phyloP scores from a whole-genome alignment of 2,797 vertebrate genomes.

The Typhlichthys eigenmanni region DNA sequence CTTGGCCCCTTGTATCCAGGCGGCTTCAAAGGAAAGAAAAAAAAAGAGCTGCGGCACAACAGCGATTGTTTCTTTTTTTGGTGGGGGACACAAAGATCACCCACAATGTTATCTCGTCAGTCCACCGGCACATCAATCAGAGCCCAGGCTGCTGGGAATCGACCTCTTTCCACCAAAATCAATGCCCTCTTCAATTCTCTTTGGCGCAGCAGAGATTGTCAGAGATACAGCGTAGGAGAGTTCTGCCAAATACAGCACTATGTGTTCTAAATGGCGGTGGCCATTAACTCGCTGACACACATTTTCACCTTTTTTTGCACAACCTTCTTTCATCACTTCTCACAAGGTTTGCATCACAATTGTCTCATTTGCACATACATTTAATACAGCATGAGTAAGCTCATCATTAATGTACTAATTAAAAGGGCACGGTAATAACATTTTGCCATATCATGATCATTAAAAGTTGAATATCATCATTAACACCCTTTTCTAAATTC shows the following conservation, averaged over 20 bases:
- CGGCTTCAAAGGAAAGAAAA: constrained; percentile 56
- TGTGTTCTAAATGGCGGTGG: constrained; percentile 63
- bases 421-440: no score
- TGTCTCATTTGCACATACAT: constrained; percentile 3
- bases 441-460: no score
- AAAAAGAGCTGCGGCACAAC: constrained; percentile 45
- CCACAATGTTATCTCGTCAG: constrained; percentile 81
- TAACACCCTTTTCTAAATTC: no score
- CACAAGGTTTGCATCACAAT: constrained; percentile 28
- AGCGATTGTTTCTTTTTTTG: constrained; percentile 66
- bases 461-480: no score
- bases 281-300: constrained; percentile 71
- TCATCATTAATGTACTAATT: no score
- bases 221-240: constrained; percentile 67
- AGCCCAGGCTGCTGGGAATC: constrained; percentile 65
- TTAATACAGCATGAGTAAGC: not conserved
- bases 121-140: constrained; percentile 79
- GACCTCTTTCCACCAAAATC: constrained; percentile 73
- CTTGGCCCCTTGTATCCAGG: constrained; percentile 50
- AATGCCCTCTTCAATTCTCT: constrained; percentile 72
- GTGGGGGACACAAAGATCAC: constrained; percentile 70
- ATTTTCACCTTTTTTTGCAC: constrained; percentile 33
- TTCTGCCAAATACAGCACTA: constrained; percentile 50
- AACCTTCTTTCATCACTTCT: constrained; percentile 44
- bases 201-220: constrained; percentile 73